Evolutionary conservation across 1,140 invertebrate species (phyloP), one percentile per base, ranked within the genome.

Genomic region (Pseudobourletiella spinata): DNA sequence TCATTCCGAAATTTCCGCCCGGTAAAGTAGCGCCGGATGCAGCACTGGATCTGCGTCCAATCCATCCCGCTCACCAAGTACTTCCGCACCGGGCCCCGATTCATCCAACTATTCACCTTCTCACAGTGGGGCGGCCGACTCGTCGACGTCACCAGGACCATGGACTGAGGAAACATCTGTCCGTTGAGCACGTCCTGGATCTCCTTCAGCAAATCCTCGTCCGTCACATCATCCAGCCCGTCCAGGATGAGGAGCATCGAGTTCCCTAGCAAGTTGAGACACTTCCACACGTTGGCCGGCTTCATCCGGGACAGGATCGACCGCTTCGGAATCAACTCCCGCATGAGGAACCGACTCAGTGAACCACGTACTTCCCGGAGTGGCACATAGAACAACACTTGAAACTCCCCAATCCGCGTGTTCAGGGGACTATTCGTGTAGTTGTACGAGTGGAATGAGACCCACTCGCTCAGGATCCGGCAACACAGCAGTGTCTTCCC

Each of bases 231-330:
- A 66, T 81, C 79, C 69, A 79, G 79, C 0, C 80, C 79, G 69
- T 82, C 80, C 30, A 82, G 70, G 20, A 82, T 74, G 64, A 82
- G 79, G 4, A 81, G 72, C 6, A 81, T 73, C 18, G 79, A 74
- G 26, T 78, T 76, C 57, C 80, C 80, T 57, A 80, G 69, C 1
- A 76, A 64, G 57, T 77, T 75, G 39, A 74, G 69, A 59, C 71
- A 73, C 43, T 74, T 72, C 71, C 71, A 73, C 35, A 75, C 68
- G 48, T 71, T 69, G 0, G 66, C 35, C 65, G 71, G 59, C 71
- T 72, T 58, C 74, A 71, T 68, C 59, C 68, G 55, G 58, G 22
- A 73, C 62, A 75, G 65, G 64, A 75, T 57, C 62, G 75, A 65
- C 65, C 69, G 66, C 57, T 75, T 75, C 6, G 73, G 76, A 14